phyloP scores from a whole-genome alignment of 2,888 invertebrate genomes.

The Esperia sulphurella region DNA sequence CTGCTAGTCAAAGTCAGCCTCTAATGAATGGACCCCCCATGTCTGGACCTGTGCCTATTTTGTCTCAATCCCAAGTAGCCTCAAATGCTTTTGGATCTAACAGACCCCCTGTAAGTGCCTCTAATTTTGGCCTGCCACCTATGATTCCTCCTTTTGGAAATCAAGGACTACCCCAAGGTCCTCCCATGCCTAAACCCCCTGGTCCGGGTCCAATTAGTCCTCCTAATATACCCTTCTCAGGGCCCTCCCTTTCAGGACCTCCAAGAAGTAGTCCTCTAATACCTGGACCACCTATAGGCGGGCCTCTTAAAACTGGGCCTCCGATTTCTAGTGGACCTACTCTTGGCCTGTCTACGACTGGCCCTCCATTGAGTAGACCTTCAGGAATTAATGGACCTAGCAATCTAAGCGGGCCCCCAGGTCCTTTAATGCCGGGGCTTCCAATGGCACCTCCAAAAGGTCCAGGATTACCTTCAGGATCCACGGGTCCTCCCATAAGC shows the following conservation, averaged over 20 bases:
- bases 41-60: conserved; percentile 8
- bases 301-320: conserved; percentile 16
- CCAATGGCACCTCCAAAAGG: conserved; percentile 9
- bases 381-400: conserved; percentile 38
- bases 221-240: conserved; percentile 40
- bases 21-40: conserved; percentile 51
- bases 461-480: neutral
- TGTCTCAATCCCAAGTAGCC: conserved; percentile 23
- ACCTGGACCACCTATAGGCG: conserved; percentile 24
- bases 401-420: conserved; percentile 16
- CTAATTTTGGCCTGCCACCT: conserved; percentile 28
- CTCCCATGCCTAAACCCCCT: conserved; percentile 27
- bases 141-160: conserved; percentile 27
- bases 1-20: conserved; percentile 67
- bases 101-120: conserved; percentile 6
- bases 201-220: conserved; percentile 32
- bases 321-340: conserved; percentile 26
- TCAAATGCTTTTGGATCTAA: conserved; percentile 34
- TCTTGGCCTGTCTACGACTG: conserved; percentile 8
- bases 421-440: conserved; percentile 20
- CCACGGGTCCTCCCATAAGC: neutral
- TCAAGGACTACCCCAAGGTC: conserved; percentile 18
- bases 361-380: conserved; percentile 22
- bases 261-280: conserved; percentile 49
- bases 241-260: conserved; percentile 33